Conservation (phyloP, 2,113 vertebrate species). For the Zosterops borbonicus region DNA sequence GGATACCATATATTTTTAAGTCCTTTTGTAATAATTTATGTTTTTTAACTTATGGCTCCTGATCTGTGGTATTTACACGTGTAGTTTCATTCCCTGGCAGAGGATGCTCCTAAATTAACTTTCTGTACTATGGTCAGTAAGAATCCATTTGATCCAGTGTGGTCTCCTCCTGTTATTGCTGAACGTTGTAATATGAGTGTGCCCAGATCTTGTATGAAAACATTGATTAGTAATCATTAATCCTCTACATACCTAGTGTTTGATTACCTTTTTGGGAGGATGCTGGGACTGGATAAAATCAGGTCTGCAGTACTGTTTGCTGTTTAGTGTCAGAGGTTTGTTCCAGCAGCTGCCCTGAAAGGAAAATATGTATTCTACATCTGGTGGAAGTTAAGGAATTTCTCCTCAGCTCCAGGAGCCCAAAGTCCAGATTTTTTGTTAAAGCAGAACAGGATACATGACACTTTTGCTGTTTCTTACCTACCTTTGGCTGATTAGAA, state of each 20-base stretch:
- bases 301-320: background rate
- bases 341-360: slow-evolving; percentile 8
- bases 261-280: background rate
- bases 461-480: background rate
- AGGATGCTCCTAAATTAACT: background rate
- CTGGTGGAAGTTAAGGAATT: slow-evolving; percentile 49
- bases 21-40: background rate
- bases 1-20: background rate
- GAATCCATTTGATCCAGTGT: background rate
- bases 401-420: background rate
- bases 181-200: background rate
- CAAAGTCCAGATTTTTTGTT: slow-evolving; percentile 4
- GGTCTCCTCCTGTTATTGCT: background rate
- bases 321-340: background rate
- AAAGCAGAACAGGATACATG: background rate
- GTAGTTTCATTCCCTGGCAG: background rate
- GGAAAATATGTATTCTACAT: background rate
- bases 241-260: background rate
- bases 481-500: background rate
- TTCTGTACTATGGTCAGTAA: background rate
- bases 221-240: background rate
- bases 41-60: background rate
- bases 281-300: background rate
- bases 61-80: background rate
- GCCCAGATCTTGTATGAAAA: background rate